phyloP scores from a whole-genome alignment of 1,140 invertebrate genomes.

The Schlechtendalia chinensis region DNA sequence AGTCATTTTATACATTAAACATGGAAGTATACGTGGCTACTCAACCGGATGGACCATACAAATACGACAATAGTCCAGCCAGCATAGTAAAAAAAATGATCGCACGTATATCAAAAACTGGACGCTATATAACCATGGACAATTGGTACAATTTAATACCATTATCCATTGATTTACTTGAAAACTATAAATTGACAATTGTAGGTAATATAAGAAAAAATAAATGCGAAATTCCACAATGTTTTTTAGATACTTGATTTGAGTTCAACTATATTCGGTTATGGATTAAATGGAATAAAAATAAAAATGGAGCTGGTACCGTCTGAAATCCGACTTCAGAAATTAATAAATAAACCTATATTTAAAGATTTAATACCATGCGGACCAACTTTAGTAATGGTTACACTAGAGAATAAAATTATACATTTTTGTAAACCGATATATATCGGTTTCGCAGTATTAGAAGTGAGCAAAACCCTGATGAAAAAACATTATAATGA shows the following conservation, averaged over 20 bases:
- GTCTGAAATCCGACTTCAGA: too few species aligned
- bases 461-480: too few species aligned
- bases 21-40: conserved; percentile 8
- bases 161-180: background rate
- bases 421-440: too few species aligned
- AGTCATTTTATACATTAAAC: conserved; percentile 52
- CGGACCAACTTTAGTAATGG: too few species aligned
- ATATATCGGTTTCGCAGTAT: too few species aligned
- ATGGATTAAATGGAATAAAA: background rate
- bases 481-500: too few species aligned
- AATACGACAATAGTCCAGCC: background rate
- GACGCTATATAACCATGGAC: background rate
- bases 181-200: background rate
- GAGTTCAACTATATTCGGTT: background rate
- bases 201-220: background rate
- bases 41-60: background rate
- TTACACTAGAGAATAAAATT: too few species aligned
- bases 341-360: too few species aligned
- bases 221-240: background rate
- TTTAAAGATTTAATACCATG: too few species aligned
- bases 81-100: background rate
- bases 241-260: background rate
- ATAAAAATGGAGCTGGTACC: too few species aligned
- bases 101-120: background rate
- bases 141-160: background rate